phyloP scores from a whole-genome alignment of 2,797 vertebrate genomes.

The Protonibea diacanthus region DNA sequence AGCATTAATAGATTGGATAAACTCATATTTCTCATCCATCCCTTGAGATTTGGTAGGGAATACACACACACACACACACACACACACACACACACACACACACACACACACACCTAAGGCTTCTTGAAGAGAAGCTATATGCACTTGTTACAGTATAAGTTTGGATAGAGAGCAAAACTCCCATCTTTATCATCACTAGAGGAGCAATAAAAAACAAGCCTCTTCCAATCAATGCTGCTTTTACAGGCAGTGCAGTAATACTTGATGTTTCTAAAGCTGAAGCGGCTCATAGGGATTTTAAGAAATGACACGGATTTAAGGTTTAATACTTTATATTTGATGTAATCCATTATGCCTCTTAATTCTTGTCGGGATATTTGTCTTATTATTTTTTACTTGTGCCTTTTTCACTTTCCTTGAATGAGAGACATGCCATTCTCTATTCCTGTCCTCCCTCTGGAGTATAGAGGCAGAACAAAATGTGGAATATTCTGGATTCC shows the following conservation, averaged over 20 bases:
- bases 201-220: constrained; percentile 14
- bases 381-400: constrained; percentile 42
- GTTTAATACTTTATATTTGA: constrained; percentile 59
- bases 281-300: constrained; percentile 55
- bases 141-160: constrained; percentile 9
- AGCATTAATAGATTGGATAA: constrained; percentile 15
- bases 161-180: constrained; percentile 19
- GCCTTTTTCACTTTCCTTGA: constrained; percentile 23
- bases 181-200: constrained; percentile 20
- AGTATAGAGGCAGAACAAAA: constrained; percentile 34
- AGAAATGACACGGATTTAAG: constrained; percentile 63
- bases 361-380: constrained; percentile 42
- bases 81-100: neutral
- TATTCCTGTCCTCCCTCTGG: constrained; percentile 17
- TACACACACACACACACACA: too few species aligned
- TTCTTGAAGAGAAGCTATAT: constrained; percentile 4
- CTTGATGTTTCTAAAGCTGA: constrained; percentile 54
- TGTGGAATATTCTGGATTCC: constrained; percentile 53
- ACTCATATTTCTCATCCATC: constrained; percentile 2
- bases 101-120: neutral
- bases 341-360: constrained; percentile 66
- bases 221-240: constrained; percentile 37
- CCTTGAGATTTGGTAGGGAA: neutral
- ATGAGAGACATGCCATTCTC: constrained; percentile 31
- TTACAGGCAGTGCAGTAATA: constrained; percentile 13